Conservation (phyloP, 1,140 invertebrate species). For the Drosophila saltans region DNA sequence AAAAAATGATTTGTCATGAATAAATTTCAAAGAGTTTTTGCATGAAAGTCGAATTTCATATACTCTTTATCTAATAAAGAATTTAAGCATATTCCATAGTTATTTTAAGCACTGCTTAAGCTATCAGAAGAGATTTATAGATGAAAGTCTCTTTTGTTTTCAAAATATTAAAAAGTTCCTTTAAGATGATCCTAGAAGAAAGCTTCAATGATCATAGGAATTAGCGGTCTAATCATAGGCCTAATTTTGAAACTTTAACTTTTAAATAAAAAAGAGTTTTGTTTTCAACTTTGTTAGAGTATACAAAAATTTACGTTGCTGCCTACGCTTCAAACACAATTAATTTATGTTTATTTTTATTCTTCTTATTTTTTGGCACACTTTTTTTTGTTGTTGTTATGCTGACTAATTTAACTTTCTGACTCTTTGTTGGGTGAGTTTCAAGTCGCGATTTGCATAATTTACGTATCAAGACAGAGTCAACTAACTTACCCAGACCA, state of each 20-base stretch:
- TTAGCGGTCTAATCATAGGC: too few relatives aligned
- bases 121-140: too few relatives aligned
- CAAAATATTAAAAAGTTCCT: too few relatives aligned
- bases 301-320: slow-evolving; percentile 19
- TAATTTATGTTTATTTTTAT: slow-evolving; percentile 64
- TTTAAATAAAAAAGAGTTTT: neutral
- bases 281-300: slow-evolving; percentile 10
- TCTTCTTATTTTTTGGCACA: slow-evolving; percentile 59
- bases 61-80: neutral
- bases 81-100: too few relatives aligned
- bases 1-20: slow-evolving; percentile 11
- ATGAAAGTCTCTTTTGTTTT: too few relatives aligned
- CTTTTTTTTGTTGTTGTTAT: slow-evolving; percentile 27
- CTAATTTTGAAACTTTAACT: too few relatives aligned
- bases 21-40: neutral
- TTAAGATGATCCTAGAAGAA: too few relatives aligned
- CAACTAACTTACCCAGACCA: slow-evolving; percentile 35
- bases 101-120: too few relatives aligned
- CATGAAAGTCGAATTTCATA: neutral
- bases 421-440: slow-evolving; percentile 28
- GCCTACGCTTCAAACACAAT: slow-evolving; percentile 31
- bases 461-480: neutral
- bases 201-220: too few relatives aligned
- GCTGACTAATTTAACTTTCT: slow-evolving; percentile 44
- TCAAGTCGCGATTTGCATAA: slow-evolving; percentile 41